Evolutionary conservation across 2,888 invertebrate species (phyloP), one percentile per base, ranked within the genome.

Genomic region (Saturnia japonica): DNA sequence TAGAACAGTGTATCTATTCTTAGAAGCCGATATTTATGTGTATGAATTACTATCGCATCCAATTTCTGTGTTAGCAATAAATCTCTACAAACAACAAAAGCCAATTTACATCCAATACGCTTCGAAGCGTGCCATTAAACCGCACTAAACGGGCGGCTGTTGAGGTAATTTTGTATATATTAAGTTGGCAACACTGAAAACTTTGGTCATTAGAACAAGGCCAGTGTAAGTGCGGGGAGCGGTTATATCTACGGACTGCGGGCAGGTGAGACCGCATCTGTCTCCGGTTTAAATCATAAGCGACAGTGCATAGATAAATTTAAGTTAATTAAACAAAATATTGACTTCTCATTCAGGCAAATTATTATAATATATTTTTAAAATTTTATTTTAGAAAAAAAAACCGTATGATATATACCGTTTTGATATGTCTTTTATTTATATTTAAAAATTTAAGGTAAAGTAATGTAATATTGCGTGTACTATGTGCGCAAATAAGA

Each of bases 191-290:
- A 78, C 82, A 80, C 77, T 84, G 86, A 82, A 86, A 93, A 93
- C 89, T 93, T 93, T 86, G 86, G 87, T 91, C 93, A 91, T 93
- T 93, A 93, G 87, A 86, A 83, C 83, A 82, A 86, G 88, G 86
- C 86, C 84, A 85, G 84, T 83, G 85, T 85, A 85, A 88, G 88
- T 88, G 87, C 85, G 83, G 81, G 76, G 83, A 83, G 78, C 85
- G 83, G 86, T 86, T 87, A 86, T 86, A 84, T 85, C 84, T 85
- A 85, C 83, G 81, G 78, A 82, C 82, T 76, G 80, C 78, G 82
- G 81, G 85, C 91, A 90, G 91, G 91, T 91, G 88, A 82, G 84
- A 78, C 82, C 83, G 73, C 77, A 78, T 71, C 45, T 64, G 62
- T 6, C 1, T 43, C 34, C 43, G 72, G 73, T 22, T 0, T 66